These are phyloP conservation scores for Nanger granti DNA, from an alignment of 2,113 vertebrate species.

Conservation along the genomic window DNA sequence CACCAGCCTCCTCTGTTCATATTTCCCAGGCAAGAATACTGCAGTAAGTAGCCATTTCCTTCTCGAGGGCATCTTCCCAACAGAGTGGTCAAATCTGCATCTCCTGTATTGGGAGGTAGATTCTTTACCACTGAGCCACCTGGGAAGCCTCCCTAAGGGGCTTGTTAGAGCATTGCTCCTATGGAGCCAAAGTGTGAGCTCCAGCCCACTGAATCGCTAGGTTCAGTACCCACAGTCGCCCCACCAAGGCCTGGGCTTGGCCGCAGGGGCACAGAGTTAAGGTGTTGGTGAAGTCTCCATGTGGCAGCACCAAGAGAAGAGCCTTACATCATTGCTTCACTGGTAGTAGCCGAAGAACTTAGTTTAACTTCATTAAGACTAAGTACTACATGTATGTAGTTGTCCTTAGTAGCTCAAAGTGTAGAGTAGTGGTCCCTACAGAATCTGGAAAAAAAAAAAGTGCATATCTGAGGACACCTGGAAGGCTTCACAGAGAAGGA, in stretches of 20 bases:
- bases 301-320: neutral
- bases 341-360: neutral
- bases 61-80: neutral
- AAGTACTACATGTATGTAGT: neutral
- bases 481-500: neutral
- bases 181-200: neutral
- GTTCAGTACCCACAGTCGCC: neutral
- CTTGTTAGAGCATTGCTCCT: neutral
- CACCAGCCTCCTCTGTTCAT: neutral
- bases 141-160: neutral
- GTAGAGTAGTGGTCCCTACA: neutral
- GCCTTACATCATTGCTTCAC: neutral
- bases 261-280: neutral
- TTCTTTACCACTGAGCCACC: neutral
- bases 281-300: neutral
- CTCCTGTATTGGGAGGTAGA: neutral
- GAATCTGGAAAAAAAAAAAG: neutral
- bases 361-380: neutral
- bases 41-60: neutral
- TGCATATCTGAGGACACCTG: neutral
- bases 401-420: neutral
- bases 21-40: neutral
- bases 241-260: neutral
- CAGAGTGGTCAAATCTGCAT: neutral
- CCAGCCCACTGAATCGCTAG: fast-evolving